Base-by-base conservation (phyloP, 1,140 invertebrate species). In the Harpegnathos saltator region DNA sequence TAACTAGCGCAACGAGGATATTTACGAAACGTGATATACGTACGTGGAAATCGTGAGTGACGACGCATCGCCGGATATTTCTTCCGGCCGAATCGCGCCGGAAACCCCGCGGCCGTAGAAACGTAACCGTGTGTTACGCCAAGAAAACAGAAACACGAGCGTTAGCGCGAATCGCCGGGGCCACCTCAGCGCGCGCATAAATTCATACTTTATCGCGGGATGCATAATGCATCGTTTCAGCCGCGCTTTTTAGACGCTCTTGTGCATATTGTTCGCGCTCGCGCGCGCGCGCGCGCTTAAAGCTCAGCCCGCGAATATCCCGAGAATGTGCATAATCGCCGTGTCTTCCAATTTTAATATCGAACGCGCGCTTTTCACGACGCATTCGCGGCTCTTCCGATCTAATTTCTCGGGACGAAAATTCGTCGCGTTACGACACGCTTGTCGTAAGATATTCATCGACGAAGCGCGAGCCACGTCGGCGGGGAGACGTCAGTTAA, bases 181-280 rank as follows among this genome's bases (percentile, higher is more conserved):
- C 59, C 52, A 84, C 86, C 75, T 88, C 87, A 85, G 84, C 75
- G 81, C 56, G 71, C 61, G 87, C 83, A 88, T 88, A 88, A 88
- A 88, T 86, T 89, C 83, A 87, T 85, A 88, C 84, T 85, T 90
- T 87, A 83, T 89, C 80, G 63, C 80, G 81, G 72, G 82, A 88
- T 88, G 77, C 85, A 88, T 88, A 85, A 88, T 88, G 86, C 85
- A 88, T 87, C 68, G 72, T 81, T 78, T 73, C 65, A 69, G 85
- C 82, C 81, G 77, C 52, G 72, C 61, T 87, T 87, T 87, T 87
- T 87, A 69, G 33, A 69, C 9, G 74, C 74, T 87, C 85, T 80
- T 58, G 63, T 84, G 85, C 85, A 84, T 81, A 80, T 78, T 59
- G 52, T 80, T 87, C 62, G 50, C 81, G 62, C 38, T 83, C 29